Base-by-base conservation (phyloP, 2,113 vertebrate genomes). In the Neogale vison region DNA sequence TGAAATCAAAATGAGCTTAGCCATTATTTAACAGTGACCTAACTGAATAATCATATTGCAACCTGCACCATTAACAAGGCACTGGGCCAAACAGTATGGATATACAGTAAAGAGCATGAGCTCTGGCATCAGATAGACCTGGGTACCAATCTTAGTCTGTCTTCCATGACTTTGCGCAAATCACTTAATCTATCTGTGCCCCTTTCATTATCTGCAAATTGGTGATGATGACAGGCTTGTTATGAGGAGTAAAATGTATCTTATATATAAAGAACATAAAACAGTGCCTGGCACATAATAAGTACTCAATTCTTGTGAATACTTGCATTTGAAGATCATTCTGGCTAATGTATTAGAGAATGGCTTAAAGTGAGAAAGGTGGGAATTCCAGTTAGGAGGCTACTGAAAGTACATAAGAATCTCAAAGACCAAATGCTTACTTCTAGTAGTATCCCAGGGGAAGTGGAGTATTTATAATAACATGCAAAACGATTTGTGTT, bases 1-100 rank as follows among this genome's bases (percentile, higher is more conserved):
- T 63, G 31, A 90, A 92, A 80, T 97, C 83, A 92, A 92, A 96
- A 92, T 39, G 21, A 94, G 42, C 24, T 50, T 96, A 77, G 88
- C n/a, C 92, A 65, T 93, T 92, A 86, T 93, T 93, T 91, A 96
- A 69, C 23, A 50, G 45, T 88, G 72, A 91, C 39, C 36, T 52
- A 86, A 82, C 0, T 86, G 77, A 96, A 95, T 65, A 86, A 50
- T 94, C 31, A 4, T 61, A 86, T 57, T 91, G 72, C 82, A 92
- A 97, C 80, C 69, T 4, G 45, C n/a, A 81, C 23, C 9, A 61
- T 85, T 90, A 74, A 14, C 39, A 93, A 96, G 52, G 55, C 71
- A 90, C n/a, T 91, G 77, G 79, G 71, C 12, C 23, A 34, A 69
- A 17, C 8, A 57, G 42, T 34, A 20, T 12, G 17, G 59, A 77